phyloP scores from a whole-genome alignment of 2,797 vertebrate genomes.

The Notamacropus eugenii region DNA sequence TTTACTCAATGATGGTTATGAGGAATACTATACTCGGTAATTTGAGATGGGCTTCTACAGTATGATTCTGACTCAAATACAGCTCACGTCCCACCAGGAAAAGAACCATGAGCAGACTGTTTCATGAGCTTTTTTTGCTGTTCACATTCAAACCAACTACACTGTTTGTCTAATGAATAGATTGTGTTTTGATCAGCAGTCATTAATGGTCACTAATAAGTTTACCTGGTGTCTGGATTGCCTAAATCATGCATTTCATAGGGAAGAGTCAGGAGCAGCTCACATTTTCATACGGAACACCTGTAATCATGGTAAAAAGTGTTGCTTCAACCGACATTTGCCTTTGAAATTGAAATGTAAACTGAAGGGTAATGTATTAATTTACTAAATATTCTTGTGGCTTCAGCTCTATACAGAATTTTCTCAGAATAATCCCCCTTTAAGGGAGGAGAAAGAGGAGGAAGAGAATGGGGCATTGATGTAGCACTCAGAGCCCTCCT shows the following conservation, averaged over 20 bases:
- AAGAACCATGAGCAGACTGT: slow-evolving; percentile 6
- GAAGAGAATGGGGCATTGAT: not conserved
- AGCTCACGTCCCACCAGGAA: slow-evolving; percentile 33
- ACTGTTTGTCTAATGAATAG: slow-evolving; percentile 46
- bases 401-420: not conserved
- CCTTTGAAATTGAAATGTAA: slow-evolving; percentile 52
- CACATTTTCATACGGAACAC: slow-evolving; percentile 25
- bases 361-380: slow-evolving; percentile 28
- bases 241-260: slow-evolving; percentile 20
- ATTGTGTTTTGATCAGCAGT: slow-evolving; percentile 49
- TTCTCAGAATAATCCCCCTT: not conserved
- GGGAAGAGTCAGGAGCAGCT: slow-evolving; percentile 11
- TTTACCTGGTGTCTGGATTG: slow-evolving; percentile 31
- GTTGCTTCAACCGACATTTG: slow-evolving; percentile 58
- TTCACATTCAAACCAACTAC: slow-evolving; percentile 57
- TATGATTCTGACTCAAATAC: slow-evolving; percentile 41
- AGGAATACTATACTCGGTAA: slow-evolving; percentile 2
- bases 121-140: not conserved
- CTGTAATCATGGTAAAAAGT: slow-evolving; percentile 34
- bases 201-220: slow-evolving; percentile 49
- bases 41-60: slow-evolving; percentile 25
- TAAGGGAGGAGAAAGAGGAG: not conserved
- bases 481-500: not conserved
- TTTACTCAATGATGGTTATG: slow-evolving; percentile 9
- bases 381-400: slow-evolving; percentile 41